Percentiles rank a stretch among this genome's conserved stretches.
Conservation (phyloP, 2,888 invertebrate genomes). For the Ommatoiulus sabulosus region DNA sequence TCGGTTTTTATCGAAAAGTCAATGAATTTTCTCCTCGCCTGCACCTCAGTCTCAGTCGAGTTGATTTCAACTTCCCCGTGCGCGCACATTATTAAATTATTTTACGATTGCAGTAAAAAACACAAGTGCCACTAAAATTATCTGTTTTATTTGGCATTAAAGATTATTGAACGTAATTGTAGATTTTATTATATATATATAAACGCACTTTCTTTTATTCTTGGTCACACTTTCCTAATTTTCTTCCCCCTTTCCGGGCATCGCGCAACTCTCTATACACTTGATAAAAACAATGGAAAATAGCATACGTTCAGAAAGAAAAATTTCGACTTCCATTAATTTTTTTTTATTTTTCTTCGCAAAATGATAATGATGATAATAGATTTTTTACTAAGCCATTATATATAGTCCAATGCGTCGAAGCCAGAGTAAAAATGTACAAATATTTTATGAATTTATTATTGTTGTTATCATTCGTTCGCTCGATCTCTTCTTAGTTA, state of each 20-base stretch:
- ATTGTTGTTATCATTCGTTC: conserved; percentile 6
- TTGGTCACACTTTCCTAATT: conserved; percentile 44
- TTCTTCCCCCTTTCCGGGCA: neutral
- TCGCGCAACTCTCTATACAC: neutral
- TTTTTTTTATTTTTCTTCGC: neutral
- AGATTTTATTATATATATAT: conserved; percentile 17
- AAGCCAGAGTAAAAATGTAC: conserved; percentile 29
- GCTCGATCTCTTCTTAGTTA: neutral
- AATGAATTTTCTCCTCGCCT: conserved; percentile 13
- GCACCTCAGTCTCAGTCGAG: conserved; percentile 19
- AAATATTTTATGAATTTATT: conserved; percentile 48
- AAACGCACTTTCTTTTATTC: conserved; percentile 30
- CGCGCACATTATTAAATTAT: conserved; percentile 44
- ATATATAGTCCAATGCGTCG: conserved; percentile 23
- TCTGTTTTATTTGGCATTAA: conserved; percentile 47
- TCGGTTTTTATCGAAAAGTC: conserved; percentile 31
- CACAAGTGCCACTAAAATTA: conserved; percentile 45
- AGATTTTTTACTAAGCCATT: conserved; percentile 46
- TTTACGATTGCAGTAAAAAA: conserved; percentile 47
- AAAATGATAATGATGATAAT: conserved; percentile 30
- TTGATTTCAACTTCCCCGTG: neutral
- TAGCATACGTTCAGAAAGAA: conserved; percentile 29
- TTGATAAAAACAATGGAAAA: conserved; percentile 5
- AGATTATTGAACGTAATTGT: conserved; percentile 47
- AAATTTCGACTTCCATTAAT: neutral